phyloP scores from a whole-genome alignment of 2,113 vertebrate species.

The Trichechus manatus region DNA sequence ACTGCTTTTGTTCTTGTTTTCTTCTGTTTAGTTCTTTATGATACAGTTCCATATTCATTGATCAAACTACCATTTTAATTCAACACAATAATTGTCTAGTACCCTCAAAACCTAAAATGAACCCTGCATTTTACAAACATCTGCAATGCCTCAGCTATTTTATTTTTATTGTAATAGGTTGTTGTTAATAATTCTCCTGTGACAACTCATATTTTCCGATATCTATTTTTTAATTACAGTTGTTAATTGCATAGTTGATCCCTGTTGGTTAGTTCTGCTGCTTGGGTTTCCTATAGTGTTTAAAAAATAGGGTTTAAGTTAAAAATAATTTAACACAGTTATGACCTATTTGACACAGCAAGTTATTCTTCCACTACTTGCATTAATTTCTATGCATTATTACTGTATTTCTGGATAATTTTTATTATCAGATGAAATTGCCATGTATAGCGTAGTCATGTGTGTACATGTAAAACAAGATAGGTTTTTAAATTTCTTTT shows the following conservation, averaged over 20 bases:
- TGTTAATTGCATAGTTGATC: neutral
- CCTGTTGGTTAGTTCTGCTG: neutral
- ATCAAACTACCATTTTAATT: neutral
- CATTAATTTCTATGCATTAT: neutral
- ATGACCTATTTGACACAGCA: neutral
- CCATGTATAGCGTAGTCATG: neutral
- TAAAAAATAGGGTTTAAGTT: slow-evolving; percentile 27
- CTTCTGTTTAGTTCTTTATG: neutral
- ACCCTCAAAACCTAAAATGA: neutral
- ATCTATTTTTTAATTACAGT: neutral
- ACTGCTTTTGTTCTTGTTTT: neutral
- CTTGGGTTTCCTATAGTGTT: neutral
- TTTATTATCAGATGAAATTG: neutral
- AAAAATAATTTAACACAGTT: neutral
- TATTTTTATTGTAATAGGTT: neutral
- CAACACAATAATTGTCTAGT: neutral
- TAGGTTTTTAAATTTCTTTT: neutral
- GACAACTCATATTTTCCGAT: neutral
- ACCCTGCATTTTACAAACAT: neutral
- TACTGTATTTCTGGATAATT: neutral
- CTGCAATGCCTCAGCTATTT: neutral
- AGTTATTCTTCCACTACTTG: neutral
- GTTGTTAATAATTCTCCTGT: neutral
- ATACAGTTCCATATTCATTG: neutral
- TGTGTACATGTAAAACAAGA: neutral